Base-by-base conservation (phyloP, 2,888 invertebrate genomes). In the Epistrophe grossulariae region DNA sequence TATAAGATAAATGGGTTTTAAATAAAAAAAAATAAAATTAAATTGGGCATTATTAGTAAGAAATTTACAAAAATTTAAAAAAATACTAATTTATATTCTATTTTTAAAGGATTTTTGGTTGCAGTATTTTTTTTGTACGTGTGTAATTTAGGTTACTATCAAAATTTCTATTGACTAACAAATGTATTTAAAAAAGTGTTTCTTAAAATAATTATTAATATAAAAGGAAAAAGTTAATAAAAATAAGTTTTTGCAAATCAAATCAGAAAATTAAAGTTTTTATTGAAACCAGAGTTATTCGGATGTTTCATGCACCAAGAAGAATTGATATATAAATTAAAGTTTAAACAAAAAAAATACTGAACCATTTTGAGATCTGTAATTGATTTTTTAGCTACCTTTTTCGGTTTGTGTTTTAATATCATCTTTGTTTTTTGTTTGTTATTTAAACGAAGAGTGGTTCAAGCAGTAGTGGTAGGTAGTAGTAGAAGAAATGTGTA, bases 401-500 rank as follows among this genome's bases (percentile, higher is more conserved):
- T 92, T 90, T 88, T 89, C 74, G 88, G 59, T 88, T 88, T 88
- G 89, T 89, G 84, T 90, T 89, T 90, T 91, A 55, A 70, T 70
- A 88, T 92, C 91, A 90, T 92, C 92, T 87, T 82, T 84, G 68
- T 64, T 76, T 77, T 76, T 70, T 50, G 19, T 52, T 70, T 57
- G 59, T 74, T 79, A 83, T 79, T 83, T 62, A 71, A 35, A 66
- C 77, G 84, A 55, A 81, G 85, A 81, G 82, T 71, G 71, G 35
- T 68, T 82, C 71, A 82, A 79, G 85, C 85, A 74, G 79, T 70
- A 60, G 83, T 79, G 68, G 83, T 71, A 76, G 35, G 62, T 62
- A 24, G 40, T 40, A 62, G 55, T 55, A 55, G 55, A 35, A 87
- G 62, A 81, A 76, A 59, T 38, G 35, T 59, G 15, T 66, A 43